phyloP scores from a whole-genome alignment of 2,797 vertebrate genomes.

The Setipinna tenuifilis region DNA sequence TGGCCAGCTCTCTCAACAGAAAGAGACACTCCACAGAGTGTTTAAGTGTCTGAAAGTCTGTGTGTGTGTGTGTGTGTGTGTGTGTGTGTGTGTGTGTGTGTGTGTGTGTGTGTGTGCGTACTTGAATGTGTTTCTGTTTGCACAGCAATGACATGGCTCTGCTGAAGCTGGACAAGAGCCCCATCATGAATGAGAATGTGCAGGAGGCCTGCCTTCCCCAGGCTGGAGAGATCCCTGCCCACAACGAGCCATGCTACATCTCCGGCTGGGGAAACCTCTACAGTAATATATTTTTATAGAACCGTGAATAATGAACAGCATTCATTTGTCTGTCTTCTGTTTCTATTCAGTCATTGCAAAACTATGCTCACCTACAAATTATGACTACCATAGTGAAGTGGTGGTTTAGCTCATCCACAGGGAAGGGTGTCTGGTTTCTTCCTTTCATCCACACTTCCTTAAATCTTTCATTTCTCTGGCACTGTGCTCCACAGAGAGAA shows the following conservation, averaged over 20 bases:
- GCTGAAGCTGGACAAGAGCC: conserved; percentile 77
- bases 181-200: conserved; percentile 68
- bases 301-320: neutral
- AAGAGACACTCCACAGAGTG: neutral
- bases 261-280: conserved; percentile 81
- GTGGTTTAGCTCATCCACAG: neutral
- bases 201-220: conserved; percentile 72
- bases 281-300: conserved; percentile 60
- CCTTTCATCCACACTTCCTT: neutral
- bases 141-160: conserved; percentile 81
- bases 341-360: neutral
- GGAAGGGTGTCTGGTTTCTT: neutral
- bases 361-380: neutral
- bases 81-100: neutral
- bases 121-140: neutral
- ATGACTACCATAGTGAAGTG: neutral
- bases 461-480: neutral
- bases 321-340: neutral
- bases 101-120: neutral
- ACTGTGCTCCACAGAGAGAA: neutral
- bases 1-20: neutral
- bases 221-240: conserved; percentile 62
- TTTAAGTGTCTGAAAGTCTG: neutral
- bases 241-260: conserved; percentile 72
- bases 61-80: neutral